These are phyloP conservation scores for Shargacucullia verbasci DNA, from an alignment of 2,888 invertebrate species.

Conservation along the genomic window DNA sequence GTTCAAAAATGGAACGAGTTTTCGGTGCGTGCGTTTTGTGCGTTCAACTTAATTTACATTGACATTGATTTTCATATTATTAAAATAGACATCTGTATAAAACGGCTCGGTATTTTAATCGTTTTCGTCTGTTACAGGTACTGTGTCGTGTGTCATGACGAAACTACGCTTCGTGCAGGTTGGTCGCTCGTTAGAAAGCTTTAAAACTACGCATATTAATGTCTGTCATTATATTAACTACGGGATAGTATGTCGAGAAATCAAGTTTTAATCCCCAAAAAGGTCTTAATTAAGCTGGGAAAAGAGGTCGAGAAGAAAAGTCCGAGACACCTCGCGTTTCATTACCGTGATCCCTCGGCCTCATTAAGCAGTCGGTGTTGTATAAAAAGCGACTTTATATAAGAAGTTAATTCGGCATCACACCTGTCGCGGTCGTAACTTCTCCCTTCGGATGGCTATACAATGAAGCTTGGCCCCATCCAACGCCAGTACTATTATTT, in stretches of 20 bases:
- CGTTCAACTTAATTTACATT: constrained; percentile 57
- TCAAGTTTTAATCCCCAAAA: constrained; percentile 69
- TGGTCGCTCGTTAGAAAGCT: constrained; percentile 68
- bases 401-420: constrained; percentile 87
- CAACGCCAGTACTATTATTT: constrained; percentile 77
- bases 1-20: constrained; percentile 68
- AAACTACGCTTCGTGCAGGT: constrained; percentile 70
- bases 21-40: constrained; percentile 57
- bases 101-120: constrained; percentile 59
- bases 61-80: constrained; percentile 65
- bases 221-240: constrained; percentile 57
- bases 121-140: constrained; percentile 72
- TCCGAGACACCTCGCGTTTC: constrained; percentile 76
- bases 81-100: constrained; percentile 54
- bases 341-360: constrained; percentile 80
- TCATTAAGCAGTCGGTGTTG: constrained; percentile 84
- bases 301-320: constrained; percentile 76
- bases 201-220: constrained; percentile 61
- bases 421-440: constrained; percentile 88
- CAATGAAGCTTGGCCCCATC: constrained; percentile 82
- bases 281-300: constrained; percentile 77
- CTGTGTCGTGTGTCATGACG: constrained; percentile 59
- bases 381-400: constrained; percentile 86
- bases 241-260: constrained; percentile 61
- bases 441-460: constrained; percentile 81